Base-by-base conservation (phyloP, 2,797 vertebrate genomes). In the Hydrolagus colliei region DNA sequence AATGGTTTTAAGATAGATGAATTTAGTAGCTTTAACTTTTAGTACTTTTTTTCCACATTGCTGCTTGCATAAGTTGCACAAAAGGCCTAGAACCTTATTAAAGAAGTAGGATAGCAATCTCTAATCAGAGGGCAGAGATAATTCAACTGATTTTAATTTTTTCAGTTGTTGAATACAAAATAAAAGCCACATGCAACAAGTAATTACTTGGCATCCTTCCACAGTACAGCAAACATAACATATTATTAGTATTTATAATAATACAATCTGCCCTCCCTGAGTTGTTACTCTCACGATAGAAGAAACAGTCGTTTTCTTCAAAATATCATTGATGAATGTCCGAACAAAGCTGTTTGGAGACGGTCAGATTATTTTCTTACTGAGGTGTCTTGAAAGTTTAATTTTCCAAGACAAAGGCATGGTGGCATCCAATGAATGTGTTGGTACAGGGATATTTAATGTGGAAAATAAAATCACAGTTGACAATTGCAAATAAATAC, bases 401-500 rank as follows among this genome's bases (percentile, higher is more conserved):
- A 84, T 41, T 84, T 84, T 18, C 65, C 79, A 41, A 67, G 79
- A 84, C 65, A 84, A 68, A 71, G 32, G 13, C 22, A 10, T 41
- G 18, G 12, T 20, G 18, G 63, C 11, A 41, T 71, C 32, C 79
- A 84, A 20, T 84, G 65, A 84, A 8, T 84, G 65, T 91, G 90
- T 89, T 91, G 87, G 92, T 93, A 93, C 90, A 90, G 91, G 88
- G 89, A 93, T 93, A 93, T 90, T 94, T 94, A 95, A 93, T 94
- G 90, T 91, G 92, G 86, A 91, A 89, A 87, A 91, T 91, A 92
- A 94, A 94, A 95, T 94, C 92, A 93, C 91, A 94, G 91, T 94
- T 95, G 94, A 94, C 94, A 94, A 94, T 94, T 93, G 92, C 93
- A 94, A 94, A 95, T 92, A 92, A 91, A 92, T 93, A 91, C 93